phyloP scores from a whole-genome alignment of 2,113 vertebrate species.

The Sinocyclocheilus maitianheensis region DNA sequence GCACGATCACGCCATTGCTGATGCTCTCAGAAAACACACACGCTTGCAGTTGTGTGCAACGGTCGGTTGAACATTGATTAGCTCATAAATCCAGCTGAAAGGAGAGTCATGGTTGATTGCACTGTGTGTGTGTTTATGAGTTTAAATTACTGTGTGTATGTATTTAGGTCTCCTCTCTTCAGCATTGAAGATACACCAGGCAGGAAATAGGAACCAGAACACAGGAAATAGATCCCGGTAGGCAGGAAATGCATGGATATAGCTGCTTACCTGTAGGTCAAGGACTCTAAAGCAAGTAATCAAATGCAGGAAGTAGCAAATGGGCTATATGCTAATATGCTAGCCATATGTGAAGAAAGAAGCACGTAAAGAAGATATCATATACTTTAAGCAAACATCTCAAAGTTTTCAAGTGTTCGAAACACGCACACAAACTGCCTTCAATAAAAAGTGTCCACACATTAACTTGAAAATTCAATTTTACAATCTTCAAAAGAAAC shows the following conservation, averaged over 20 bases:
- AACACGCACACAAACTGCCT: conserved; percentile 23
- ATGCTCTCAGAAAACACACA: conserved; percentile 27
- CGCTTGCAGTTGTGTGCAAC: conserved; percentile 33
- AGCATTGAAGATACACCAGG: conserved; percentile 2
- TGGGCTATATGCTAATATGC: background rate
- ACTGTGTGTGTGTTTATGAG: conserved; percentile 19
- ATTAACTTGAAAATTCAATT: background rate
- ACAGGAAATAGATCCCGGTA: conserved; percentile 30
- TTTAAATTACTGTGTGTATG: conserved; percentile 29
- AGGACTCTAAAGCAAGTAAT: conserved; percentile 4
- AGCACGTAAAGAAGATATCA: background rate
- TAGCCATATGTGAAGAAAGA: conserved; percentile 3
- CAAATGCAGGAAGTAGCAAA: conserved; percentile 27
- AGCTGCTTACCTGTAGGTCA: conserved; percentile 28
- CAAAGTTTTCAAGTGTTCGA: background rate
- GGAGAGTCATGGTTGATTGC: conserved; percentile 43
- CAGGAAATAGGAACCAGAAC: conserved; percentile 31
- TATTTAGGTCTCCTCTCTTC: conserved; percentile 26
- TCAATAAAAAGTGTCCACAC: conserved; percentile 4
- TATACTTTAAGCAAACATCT: background rate
- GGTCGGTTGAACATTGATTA: conserved; percentile 28
- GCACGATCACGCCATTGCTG: background rate
- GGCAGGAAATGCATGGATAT: conserved; percentile 30
- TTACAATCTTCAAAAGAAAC: background rate
- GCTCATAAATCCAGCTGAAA: conserved; percentile 46